phyloP scores from a whole-genome alignment of 2,797 vertebrate species.

The Pseudomugil gertrudae region DNA sequence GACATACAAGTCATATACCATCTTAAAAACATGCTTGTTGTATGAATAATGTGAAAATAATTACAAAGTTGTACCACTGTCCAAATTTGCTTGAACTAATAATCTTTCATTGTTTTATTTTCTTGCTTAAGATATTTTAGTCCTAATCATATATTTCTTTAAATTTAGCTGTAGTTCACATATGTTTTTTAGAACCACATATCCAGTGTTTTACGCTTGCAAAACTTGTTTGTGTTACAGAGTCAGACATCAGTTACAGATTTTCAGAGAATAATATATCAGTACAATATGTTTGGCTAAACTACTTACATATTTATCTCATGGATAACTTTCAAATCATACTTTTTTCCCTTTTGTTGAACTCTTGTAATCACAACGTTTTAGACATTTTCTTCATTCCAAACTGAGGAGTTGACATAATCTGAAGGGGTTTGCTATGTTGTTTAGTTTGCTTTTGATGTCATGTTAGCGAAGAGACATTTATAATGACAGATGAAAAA shows the following conservation, averaged over 20 bases:
- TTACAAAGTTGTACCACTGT: not conserved
- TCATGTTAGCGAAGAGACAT: not conserved
- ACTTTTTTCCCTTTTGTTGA: not conserved
- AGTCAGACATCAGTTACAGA: not conserved
- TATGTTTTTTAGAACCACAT: not conserved
- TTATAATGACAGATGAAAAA: not conserved
- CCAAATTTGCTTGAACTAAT: not conserved
- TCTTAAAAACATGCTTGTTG: not conserved
- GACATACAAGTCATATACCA: not conserved
- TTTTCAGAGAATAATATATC: not conserved
- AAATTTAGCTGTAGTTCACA: not conserved
- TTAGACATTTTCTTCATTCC: constrained; percentile 35
- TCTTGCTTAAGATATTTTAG: not conserved
- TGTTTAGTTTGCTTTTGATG: not conserved
- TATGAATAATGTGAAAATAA: not conserved
- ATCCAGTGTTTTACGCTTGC: not conserved
- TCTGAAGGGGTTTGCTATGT: constrained; percentile 1
- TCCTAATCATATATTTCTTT: constrained; percentile 5
- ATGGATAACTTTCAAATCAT: not conserved
- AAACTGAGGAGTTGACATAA: not conserved
- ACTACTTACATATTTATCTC: not conserved
- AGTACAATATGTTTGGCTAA: not conserved
- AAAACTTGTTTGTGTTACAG: constrained; percentile 12
- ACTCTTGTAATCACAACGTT: constrained; percentile 1
- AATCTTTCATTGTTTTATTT: not conserved